Evolutionary conservation across 2,888 invertebrate species (phyloP), one percentile per base, ranked within the genome.

Genomic region (Amiota mariae): DNA sequence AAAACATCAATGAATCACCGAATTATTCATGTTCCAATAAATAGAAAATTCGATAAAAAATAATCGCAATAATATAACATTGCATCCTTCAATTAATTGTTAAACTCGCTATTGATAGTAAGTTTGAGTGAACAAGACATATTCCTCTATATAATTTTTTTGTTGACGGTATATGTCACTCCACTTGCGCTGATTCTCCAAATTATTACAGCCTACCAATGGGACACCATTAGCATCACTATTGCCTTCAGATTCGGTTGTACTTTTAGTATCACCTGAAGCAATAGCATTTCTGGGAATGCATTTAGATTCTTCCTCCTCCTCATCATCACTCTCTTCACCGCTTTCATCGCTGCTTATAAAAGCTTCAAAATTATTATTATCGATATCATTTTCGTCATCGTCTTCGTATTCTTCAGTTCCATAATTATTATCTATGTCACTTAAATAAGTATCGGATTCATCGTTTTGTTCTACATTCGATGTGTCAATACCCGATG

Each of bases 401-500:
- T 54, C n/a, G n/a, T 54, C 11, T 24, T 24, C 24, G 24, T 24
- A 24, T 24, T 66, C 70, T 49, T 73, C 63, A 3, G 13, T 76
- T 10, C 74, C 68, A 1, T 70, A 70, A 0, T 77, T 73, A 10
- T 71, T 64, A 0, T 73, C 66, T 4, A 63, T 57, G 1, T 76
- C 71, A 1, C 76, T 6, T 76, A 76, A 10, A 63, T 63, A 63
- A 1, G 79, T 72, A 66, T 51, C 68, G 48, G 59, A 59, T 6
- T 20, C 59, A 59, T 20, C 10, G 11, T 59, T 63, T 57, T 66
- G 51, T 46, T 75, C 75, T 8, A 72, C 76, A 46, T 79, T 79
- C 6, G 87, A 86, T 1, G 87, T 85, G 18, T 86, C 87, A 72
- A 89, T 88, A 2, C 89, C 90, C 0, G 89, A 89, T 1, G 89